Percentiles rank a stretch among this genome's conserved stretches.
These are phyloP conservation scores for Molossus alvarezi DNA, from an alignment of 2,797 vertebrate species.

Conservation along the genomic window DNA sequence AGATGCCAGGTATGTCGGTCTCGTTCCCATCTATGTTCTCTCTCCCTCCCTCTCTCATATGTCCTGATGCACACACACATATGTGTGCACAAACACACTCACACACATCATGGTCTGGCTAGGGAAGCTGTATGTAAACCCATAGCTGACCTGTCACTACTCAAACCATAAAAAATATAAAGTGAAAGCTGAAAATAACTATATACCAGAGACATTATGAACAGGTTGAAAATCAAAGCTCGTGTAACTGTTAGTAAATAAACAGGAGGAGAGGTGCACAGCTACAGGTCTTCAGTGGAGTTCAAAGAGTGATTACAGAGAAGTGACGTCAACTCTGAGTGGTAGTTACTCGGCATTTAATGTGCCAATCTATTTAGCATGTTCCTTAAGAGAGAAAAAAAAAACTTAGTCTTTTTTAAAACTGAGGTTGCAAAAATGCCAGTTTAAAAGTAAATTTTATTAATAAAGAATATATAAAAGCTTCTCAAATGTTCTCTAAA, in stretches of 20 bases:
- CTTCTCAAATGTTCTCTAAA: slow-evolving; percentile 31
- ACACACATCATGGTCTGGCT: fast-evolving
- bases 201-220: slow-evolving; percentile 57
- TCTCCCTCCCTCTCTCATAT: neutral
- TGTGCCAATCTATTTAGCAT: slow-evolving; percentile 57
- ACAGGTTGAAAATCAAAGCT: slow-evolving; percentile 81
- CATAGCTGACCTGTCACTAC: slow-evolving; percentile 11
- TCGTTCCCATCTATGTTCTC: neutral
- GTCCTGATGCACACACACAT: neutral
- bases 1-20: too few species aligned
- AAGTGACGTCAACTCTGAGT: slow-evolving; percentile 68
- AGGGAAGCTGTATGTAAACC: slow-evolving; percentile 72
- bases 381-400: slow-evolving; percentile 44
- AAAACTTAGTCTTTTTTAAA: slow-evolving; percentile 37
- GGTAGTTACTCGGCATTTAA: slow-evolving; percentile 58
- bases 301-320: slow-evolving; percentile 82
- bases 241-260: slow-evolving; percentile 80
- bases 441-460: slow-evolving; percentile 45
- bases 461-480: slow-evolving; percentile 26
- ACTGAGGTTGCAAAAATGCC: neutral
- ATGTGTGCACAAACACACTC: neutral
- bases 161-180: slow-evolving; percentile 52
- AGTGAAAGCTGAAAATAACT: slow-evolving; percentile 74
- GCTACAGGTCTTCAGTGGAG: slow-evolving; percentile 26
- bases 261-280: slow-evolving; percentile 53